These are phyloP conservation scores for Drosophila erecta DNA, from an alignment of 1,140 invertebrate genomes.

Conservation along the genomic window DNA sequence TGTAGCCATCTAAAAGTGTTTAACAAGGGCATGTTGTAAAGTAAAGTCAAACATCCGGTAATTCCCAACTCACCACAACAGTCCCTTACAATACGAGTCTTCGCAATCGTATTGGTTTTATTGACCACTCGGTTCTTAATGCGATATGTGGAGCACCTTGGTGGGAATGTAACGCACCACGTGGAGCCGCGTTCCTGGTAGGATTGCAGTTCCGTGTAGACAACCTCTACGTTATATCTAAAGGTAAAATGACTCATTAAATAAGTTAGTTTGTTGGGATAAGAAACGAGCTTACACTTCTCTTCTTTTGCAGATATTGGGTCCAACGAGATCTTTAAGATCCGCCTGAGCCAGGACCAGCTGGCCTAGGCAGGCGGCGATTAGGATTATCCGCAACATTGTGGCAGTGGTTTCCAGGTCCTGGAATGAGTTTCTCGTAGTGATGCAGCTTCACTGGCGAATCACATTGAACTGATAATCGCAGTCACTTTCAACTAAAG, in stretches of 20 bases:
- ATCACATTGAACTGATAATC: constrained; percentile 32
- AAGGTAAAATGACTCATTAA: background rate
- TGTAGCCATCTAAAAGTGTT: constrained; percentile 87
- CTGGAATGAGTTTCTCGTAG: constrained; percentile 13
- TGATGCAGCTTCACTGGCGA: constrained; percentile 28
- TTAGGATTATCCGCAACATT: constrained; percentile 37
- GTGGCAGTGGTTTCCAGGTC: constrained; percentile 19
- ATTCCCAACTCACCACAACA: constrained; percentile 89
- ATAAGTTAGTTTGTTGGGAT: background rate
- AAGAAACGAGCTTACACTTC: constrained; percentile 52
- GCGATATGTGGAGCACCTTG: constrained; percentile 93
- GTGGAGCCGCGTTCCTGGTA: constrained; percentile 91
- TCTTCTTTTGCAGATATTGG: constrained; percentile 76
- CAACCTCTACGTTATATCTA: constrained; percentile 73
- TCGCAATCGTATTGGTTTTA: constrained; percentile 89
- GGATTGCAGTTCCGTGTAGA: constrained; percentile 90
- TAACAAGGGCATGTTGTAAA: too few relatives aligned
- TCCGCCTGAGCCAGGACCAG: constrained; percentile 40
- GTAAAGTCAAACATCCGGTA: background rate
- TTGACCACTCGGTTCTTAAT: constrained; percentile 90
- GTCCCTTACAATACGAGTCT: constrained; percentile 91
- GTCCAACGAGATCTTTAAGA: constrained; percentile 63
- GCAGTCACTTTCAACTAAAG: constrained; percentile 4
- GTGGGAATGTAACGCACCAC: constrained; percentile 94
- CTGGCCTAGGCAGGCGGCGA: constrained; percentile 32